A percentile compares a stretch with the other conserved stretches of the same genome.
Conservation (phyloP, 64 coral and sea anemone genomes). For the Actinia tenebrosa region DNA sequence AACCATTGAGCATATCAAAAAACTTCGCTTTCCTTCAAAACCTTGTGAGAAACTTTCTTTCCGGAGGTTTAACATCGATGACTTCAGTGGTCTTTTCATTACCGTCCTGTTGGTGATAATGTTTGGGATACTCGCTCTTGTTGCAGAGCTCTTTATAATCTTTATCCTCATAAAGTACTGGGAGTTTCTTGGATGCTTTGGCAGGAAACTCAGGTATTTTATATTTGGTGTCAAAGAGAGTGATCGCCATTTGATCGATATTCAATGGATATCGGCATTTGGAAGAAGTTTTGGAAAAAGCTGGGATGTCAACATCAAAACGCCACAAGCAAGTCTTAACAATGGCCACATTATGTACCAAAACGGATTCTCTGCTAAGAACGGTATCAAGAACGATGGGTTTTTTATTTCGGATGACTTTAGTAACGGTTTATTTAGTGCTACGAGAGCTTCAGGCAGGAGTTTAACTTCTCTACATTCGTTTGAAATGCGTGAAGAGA, state of each 20-base stretch:
- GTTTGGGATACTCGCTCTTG: conserved; percentile 16
- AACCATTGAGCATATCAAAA: conserved; percentile 29
- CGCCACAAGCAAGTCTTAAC: background rate
- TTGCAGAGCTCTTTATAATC: conserved; percentile 35
- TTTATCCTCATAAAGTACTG: conserved; percentile 35
- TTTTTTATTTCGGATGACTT: background rate
- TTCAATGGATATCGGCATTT: background rate
- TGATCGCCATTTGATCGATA: conserved; percentile 6
- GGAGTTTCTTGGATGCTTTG: conserved; percentile 13
- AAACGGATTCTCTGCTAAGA: background rate
- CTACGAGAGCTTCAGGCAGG: background rate
- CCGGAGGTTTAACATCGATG: conserved; percentile 2
- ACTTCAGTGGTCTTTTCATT: conserved; percentile 49
- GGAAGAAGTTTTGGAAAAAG: conserved; percentile 12
- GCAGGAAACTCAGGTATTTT: conserved; percentile 9
- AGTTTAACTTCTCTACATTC: background rate
- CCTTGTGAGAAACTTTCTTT: background rate
- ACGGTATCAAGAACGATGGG: background rate
- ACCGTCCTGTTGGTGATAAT: conserved; percentile 18
- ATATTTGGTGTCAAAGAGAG: conserved; percentile 37
- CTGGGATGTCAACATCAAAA: background rate
- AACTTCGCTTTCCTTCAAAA: conserved; percentile 11
- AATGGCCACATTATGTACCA: background rate
- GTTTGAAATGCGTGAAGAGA: background rate
- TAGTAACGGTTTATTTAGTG: background rate